Evolutionary conservation across 1,140 invertebrate species (phyloP).

Genomic region (Drosophila chauvacae): DNA sequence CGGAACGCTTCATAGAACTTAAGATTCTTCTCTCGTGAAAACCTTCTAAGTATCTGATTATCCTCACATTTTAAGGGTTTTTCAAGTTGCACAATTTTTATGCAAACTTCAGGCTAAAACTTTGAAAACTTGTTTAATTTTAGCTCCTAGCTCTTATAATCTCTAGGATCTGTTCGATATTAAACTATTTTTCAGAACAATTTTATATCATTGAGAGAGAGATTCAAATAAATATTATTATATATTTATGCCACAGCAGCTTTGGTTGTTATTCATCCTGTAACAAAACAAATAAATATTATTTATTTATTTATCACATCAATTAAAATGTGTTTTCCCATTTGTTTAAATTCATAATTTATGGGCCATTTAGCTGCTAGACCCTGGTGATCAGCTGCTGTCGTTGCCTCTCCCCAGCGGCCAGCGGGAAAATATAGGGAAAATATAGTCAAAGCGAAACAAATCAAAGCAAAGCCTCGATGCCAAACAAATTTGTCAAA

Average conservation of each 20-base stretch:
- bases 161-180: neutral
- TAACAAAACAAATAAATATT: neutral
- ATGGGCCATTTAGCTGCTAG: slow-evolving; percentile 9
- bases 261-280: too few species aligned
- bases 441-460: slow-evolving; percentile 12
- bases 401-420: neutral
- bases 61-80: too few species aligned
- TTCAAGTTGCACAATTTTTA: neutral
- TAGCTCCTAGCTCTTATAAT: neutral
- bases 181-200: neutral
- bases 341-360: slow-evolving; percentile 7
- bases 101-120: neutral
- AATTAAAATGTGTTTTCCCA: slow-evolving; percentile 2
- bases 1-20: too few species aligned
- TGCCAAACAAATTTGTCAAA: slow-evolving; percentile 59
- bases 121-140: neutral
- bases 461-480: slow-evolving; percentile 42
- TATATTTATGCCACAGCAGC: neutral
- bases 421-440: slow-evolving; percentile 1
- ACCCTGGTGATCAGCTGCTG: slow-evolving; percentile 18
- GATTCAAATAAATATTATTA: neutral
- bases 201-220: neutral
- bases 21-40: too few species aligned
- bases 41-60: too few species aligned
- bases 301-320: neutral